Evolutionary conservation across 1,140 invertebrate genomes (phyloP).

Genomic region (Dreissena polymorpha): DNA sequence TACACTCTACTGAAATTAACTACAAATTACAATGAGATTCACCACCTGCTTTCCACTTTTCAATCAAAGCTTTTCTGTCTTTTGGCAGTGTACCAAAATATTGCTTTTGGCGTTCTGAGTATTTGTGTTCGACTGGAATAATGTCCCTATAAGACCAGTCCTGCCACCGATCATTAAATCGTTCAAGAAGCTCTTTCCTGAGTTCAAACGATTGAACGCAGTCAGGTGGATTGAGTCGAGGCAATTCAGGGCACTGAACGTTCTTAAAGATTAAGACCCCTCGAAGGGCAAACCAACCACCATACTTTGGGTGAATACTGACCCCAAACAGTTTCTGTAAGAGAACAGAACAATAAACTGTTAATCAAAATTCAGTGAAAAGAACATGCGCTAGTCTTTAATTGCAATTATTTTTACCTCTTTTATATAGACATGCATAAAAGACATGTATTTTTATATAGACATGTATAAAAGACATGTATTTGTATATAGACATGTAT

Average conservation of each 20-base stretch:
- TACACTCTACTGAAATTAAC: too few species aligned
- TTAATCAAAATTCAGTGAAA: too few species aligned
- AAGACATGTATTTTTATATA: too few species aligned
- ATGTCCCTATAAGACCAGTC: conserved; percentile 82
- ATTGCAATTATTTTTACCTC: too few species aligned
- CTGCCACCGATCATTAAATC: conserved; percentile 80
- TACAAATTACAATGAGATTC: too few species aligned
- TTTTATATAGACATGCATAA: too few species aligned
- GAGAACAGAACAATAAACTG: conserved; percentile 11
- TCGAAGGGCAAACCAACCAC: conserved; percentile 84
- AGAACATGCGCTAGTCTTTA: too few species aligned
- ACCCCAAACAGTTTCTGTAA: conserved; percentile 82
- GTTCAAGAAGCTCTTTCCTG: conserved; percentile 78
- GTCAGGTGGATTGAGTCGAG: conserved; percentile 69
- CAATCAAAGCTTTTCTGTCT: conserved; percentile 73
- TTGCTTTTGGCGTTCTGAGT: conserved; percentile 81
- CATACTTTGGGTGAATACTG: conserved; percentile 82
- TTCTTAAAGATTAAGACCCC: conserved; percentile 81
- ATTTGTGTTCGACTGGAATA: conserved; percentile 77
- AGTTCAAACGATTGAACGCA: conserved; percentile 73
- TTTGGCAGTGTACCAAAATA: conserved; percentile 81
- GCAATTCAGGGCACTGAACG: conserved; percentile 71
- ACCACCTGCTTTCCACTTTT: neutral
- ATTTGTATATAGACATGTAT: too few species aligned
- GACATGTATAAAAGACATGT: too few species aligned